A percentile compares a stretch with the other conserved stretches of the same genome.
phyloP scores from a whole-genome alignment of 2,888 invertebrate genomes.

The Dromius quadrimaculatus region DNA sequence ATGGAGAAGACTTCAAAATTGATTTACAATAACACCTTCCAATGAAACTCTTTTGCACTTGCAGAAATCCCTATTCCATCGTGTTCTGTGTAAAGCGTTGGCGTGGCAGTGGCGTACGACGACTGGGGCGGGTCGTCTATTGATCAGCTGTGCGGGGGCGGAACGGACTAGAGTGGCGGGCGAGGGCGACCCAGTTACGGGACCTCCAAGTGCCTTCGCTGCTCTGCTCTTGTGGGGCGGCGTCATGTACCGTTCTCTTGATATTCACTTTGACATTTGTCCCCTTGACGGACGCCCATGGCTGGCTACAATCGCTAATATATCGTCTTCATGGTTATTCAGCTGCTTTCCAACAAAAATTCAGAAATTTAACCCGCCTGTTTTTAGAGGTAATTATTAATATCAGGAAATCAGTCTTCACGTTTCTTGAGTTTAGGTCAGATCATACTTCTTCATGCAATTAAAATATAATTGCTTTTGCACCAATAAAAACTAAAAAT shows the following conservation, averaged over 20 bases:
- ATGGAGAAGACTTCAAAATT: not conserved
- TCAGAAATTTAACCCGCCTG: no score
- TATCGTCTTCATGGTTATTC: not conserved
- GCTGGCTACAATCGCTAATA: not conserved
- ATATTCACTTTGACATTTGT: conserved; percentile 39
- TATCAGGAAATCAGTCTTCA: no score
- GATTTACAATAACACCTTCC: no score
- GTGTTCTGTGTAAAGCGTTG: not conserved
- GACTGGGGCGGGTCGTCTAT: conserved; percentile 31
- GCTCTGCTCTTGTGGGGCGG: conserved; percentile 7
- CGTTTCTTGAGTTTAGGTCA: no score
- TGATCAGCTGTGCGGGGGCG: conserved; percentile 43
- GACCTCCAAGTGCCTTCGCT: conserved; percentile 21
- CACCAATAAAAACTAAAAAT: no score
- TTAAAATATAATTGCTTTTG: no score
- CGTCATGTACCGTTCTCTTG: not conserved
- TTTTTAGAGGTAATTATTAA: no score
- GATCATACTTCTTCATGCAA: no score
- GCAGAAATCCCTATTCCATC: not conserved
- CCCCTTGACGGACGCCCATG: not conserved
- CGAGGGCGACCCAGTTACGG: conserved; percentile 43
- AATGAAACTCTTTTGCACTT: no score
- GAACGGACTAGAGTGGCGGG: not conserved
- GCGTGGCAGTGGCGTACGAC: conserved; percentile 12
- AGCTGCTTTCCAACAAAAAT: no score